These are phyloP conservation scores for Brachyistius frenatus DNA, from an alignment of 2,113 vertebrate species.

Conservation along the genomic window DNA sequence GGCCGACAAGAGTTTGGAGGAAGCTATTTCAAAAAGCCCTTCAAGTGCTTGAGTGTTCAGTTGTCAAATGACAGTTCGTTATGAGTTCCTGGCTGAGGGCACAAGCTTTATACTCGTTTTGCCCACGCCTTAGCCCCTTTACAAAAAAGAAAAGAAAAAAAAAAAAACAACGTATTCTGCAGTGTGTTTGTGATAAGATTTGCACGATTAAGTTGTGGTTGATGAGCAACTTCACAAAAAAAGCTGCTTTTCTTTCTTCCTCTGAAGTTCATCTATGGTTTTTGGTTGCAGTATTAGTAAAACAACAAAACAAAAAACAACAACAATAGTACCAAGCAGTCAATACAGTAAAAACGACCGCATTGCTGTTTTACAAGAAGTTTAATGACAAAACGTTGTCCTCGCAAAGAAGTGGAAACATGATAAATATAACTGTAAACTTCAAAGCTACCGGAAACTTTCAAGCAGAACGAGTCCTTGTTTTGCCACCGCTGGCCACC, in stretches of 20 bases:
- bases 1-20: background rate
- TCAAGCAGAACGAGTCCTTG: background rate
- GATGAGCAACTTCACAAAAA: slow-evolving; percentile 24
- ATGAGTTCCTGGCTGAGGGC: slow-evolving; percentile 5
- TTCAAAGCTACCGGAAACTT: background rate
- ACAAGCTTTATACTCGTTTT: slow-evolving; percentile 49
- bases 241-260: slow-evolving; percentile 1
- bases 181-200: slow-evolving; percentile 49
- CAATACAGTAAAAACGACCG: background rate
- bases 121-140: slow-evolving; percentile 25
- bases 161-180: background rate
- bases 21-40: background rate
- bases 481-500: background rate
- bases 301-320: background rate
- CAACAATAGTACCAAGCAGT: background rate
- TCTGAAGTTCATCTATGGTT: slow-evolving; percentile 20
- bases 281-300: background rate
- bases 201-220: slow-evolving; percentile 51
- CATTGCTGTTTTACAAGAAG: background rate
- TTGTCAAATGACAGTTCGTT: slow-evolving; percentile 19
- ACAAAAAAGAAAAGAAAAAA: background rate
- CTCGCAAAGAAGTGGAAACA: too few species aligned
- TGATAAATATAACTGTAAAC: background rate
- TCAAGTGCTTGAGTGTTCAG: slow-evolving; percentile 6
- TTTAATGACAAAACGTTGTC: slow-evolving; percentile 25